These are phyloP conservation scores for Dione vanillae DNA, from an alignment of 2,888 invertebrate genomes.

Conservation along the genomic window DNA sequence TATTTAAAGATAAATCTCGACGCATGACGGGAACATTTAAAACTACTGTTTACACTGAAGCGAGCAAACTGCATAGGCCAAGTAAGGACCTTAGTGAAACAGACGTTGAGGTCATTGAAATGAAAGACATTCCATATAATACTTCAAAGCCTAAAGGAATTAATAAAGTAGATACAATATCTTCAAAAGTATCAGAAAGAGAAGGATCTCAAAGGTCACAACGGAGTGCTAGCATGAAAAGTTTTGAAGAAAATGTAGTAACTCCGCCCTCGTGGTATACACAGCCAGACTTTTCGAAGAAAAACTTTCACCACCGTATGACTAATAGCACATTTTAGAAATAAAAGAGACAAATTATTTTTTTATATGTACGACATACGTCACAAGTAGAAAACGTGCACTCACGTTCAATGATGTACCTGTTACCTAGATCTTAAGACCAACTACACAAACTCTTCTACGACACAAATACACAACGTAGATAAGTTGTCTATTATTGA, in stretches of 20 bases:
- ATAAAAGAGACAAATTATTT: background rate
- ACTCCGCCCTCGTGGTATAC: conserved; percentile 82
- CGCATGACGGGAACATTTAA: conserved; percentile 71
- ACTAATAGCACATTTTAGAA: conserved; percentile 57
- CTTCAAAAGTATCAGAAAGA: conserved; percentile 64
- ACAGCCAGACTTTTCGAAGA: conserved; percentile 81
- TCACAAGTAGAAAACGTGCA: conserved; percentile 3
- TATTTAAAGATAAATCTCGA: conserved; percentile 70
- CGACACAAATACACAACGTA: conserved; percentile 1
- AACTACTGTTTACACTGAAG: conserved; percentile 66
- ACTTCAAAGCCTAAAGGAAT: conserved; percentile 51
- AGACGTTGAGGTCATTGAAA: conserved; percentile 82
- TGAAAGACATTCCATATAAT: conserved; percentile 77
- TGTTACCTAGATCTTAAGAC: conserved; percentile 10
- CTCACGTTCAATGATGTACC: background rate
- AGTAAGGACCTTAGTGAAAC: conserved; percentile 77
- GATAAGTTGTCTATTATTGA: background rate
- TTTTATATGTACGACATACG: conserved; percentile 1
- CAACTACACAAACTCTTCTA: conserved; percentile 7
- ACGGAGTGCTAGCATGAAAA: conserved; percentile 70
- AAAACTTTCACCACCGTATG: conserved; percentile 74
- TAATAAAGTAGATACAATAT: conserved; percentile 61
- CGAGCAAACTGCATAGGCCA: conserved; percentile 63
- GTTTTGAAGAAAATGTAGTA: conserved; percentile 67
- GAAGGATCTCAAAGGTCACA: conserved; percentile 64